Percentiles rank a stretch among this genome's conserved stretches.
phyloP scores from a whole-genome alignment of 2,113 vertebrate species.

The Chitala chitala region DNA sequence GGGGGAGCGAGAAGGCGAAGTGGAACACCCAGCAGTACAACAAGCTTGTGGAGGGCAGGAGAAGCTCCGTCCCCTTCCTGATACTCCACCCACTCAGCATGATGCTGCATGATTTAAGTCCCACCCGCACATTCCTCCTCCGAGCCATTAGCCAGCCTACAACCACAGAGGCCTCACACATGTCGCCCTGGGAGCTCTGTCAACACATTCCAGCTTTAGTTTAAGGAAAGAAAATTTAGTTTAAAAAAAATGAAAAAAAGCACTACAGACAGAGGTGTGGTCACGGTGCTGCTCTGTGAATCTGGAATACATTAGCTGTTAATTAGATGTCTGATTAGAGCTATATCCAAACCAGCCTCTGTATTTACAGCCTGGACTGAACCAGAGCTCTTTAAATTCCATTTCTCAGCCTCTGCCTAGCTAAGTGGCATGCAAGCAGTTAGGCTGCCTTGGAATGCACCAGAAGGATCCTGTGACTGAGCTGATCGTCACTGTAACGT shows the following conservation, averaged over 20 bases:
- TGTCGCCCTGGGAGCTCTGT: constrained; percentile 6
- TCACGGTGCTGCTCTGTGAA: background rate
- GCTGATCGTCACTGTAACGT: too few species aligned
- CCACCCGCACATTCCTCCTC: background rate
- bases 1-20: background rate
- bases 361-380: background rate
- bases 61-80: background rate
- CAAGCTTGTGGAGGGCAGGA: background rate
- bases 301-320: constrained; percentile 11
- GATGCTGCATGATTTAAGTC: constrained; percentile 8
- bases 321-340: background rate
- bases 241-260: background rate
- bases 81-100: background rate
- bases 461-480: too few species aligned
- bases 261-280: background rate
- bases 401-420: too few species aligned
- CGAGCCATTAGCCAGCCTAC: background rate
- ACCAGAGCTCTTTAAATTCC: background rate
- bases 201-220: constrained; percentile 14
- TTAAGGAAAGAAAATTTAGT: constrained; percentile 3
- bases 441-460: too few species aligned
- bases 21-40: constrained; percentile 16
- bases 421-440: too few species aligned
- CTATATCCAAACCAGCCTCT: background rate
- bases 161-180: background rate